Evolutionary conservation across 2,797 vertebrate species (phyloP), one percentile per base, ranked within the genome.

Genomic region (Emys orbicularis): DNA sequence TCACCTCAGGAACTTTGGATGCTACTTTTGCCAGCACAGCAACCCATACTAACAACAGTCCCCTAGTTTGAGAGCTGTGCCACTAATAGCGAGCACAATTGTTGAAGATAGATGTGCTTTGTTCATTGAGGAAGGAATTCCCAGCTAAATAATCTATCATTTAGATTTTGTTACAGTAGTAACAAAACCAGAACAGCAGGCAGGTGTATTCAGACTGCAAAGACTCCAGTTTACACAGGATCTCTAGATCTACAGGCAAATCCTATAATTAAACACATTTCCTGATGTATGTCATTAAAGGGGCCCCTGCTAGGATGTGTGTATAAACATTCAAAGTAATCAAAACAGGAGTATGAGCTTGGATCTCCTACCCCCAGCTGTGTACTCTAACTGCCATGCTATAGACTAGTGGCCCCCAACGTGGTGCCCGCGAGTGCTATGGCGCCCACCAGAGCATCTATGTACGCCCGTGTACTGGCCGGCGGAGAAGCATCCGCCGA

Each of bases 1-100:
- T n/a, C 23, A 37, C 61, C 61, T 37, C n/a, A n/a, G 82, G 57
- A 91, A 81, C 82, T 56, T 77, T 76, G 56, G 93, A 94, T 92
- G 86, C 52, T 57, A 83, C 79, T 89, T 95, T 77, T 96, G 84
- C 82, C 86, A 94, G 88, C 34, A 90, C 83, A 96, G 81, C 41
- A 80, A 83, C 0, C 15, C 12, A 0, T 92, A 86, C 93, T 90
- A 91, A 47, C 81, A 90, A 85, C 90, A 91, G 31, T 81, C 41
- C 68, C 82, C 50, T 59, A 82, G 47, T 47, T 74, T 65, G 84
- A 90, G 82, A 87, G 81, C 16, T 81, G 54, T 13, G 88, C 93
- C 83, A 44, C 50, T 94, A 65, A 52, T 23, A 74, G 87, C 41
- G 79, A 83, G 65, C 80, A 90, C 25, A 90, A 83, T 54, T 25